phyloP scores from a whole-genome alignment of 37 sponge, comb jelly and placozoan species.

The Agelas oroides region DNA sequence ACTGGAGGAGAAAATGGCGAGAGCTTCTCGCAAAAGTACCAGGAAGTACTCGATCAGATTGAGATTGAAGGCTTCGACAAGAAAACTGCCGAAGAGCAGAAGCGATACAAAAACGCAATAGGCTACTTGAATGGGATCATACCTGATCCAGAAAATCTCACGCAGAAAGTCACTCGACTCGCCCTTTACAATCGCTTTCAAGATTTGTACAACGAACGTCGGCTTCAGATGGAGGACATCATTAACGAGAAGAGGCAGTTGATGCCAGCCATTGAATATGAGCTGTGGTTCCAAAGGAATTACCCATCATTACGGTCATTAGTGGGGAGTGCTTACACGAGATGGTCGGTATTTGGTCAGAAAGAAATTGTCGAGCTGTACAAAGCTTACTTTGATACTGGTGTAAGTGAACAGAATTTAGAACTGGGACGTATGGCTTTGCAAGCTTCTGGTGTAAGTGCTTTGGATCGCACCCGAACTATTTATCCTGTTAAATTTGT shows the following conservation, averaged over 20 bases:
- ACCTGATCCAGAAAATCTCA: conserved; percentile 43
- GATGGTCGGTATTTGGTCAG: conserved; percentile 64
- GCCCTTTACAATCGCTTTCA: conserved; percentile 35
- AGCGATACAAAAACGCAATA: conserved; percentile 8
- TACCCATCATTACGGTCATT: conserved; percentile 44
- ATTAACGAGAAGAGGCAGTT: conserved; percentile 30
- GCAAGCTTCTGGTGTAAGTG: conserved; percentile 49
- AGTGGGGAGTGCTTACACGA: conserved; percentile 68
- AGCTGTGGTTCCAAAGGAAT: conserved; percentile 66
- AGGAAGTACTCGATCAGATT: conserved; percentile 34
- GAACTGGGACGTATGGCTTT: conserved; percentile 51
- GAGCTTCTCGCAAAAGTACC: conserved; percentile 47
- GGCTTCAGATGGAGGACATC: conserved; percentile 51
- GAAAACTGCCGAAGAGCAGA: not conserved
- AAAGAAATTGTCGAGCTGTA: conserved; percentile 58
- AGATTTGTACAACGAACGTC: conserved; percentile 48
- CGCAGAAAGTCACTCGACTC: conserved; percentile 24
- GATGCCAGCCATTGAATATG: conserved; percentile 22
- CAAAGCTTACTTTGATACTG: conserved; percentile 41
- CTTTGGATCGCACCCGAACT: conserved; percentile 61
- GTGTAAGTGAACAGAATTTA: conserved; percentile 42
- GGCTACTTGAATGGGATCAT: conserved; percentile 18
- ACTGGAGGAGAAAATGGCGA: conserved; percentile 56
- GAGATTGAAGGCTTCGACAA: conserved; percentile 18
- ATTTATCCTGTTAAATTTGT: conserved; percentile 65